Conservation (phyloP, 2,113 vertebrate species). For the Pampusana beccarii region DNA sequence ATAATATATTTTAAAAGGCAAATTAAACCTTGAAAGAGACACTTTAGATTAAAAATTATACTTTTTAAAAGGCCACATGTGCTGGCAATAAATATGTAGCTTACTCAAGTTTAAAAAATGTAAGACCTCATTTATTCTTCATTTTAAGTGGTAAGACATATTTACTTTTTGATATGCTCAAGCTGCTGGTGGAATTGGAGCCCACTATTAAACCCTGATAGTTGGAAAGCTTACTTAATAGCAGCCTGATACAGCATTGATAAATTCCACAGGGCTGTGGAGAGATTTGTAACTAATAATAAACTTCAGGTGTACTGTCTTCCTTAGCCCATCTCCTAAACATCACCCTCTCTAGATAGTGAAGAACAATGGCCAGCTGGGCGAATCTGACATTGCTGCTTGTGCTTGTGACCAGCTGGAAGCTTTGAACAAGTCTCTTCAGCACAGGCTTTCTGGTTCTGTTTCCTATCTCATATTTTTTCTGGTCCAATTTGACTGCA, state of each 20-base stretch:
- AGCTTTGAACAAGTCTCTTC: neutral
- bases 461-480: neutral
- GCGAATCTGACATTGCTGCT: neutral
- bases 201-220: neutral
- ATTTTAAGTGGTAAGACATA: neutral
- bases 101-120: neutral
- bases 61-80: neutral
- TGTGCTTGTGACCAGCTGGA: neutral
- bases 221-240: neutral
- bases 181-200: neutral
- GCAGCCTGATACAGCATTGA: neutral
- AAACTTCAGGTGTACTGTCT: fast-evolving
- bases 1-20: neutral
- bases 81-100: neutral
- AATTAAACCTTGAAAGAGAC: neutral
- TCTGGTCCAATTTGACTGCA: neutral
- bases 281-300: neutral
- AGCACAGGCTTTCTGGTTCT: neutral
- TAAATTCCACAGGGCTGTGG: neutral
- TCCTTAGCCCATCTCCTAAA: neutral
- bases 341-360: neutral
- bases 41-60: neutral
- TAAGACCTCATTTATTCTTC: neutral
- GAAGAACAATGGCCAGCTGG: neutral
- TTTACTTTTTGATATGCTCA: slow-evolving; percentile 13